Evolutionary conservation across 2,888 invertebrate species (phyloP), one percentile per base, ranked within the genome.

Genomic region (Ctenicera cuprea): DNA sequence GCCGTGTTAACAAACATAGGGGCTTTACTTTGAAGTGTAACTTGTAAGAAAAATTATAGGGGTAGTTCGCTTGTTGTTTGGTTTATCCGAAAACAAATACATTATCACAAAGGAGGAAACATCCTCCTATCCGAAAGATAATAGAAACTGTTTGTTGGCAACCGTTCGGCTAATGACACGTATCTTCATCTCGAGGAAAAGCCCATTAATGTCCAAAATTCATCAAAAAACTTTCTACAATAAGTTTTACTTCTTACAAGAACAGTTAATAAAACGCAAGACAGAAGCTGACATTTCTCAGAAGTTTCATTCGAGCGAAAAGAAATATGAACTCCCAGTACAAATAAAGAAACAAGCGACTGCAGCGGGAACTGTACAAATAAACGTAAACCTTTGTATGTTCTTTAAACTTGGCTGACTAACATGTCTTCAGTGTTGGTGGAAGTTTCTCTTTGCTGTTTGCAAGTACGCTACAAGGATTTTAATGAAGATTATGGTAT

Each of bases 301-400:
- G 54, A 74, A 66, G 71, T 54, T 74, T 65, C 67, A 52, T 57
- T 66, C 45, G 66, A 75, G 70, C 68, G 74, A 75, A 77, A 78
- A 80, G 79, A 80, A 80, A 80, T 78, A 80, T 79, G 80, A 80
- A 80, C 79, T 79, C 73, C 65, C 43, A 59, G 68, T 73, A 76
- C 79, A 80, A 80, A 79, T 78, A 80, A 78, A 80, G 77, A 77
- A 77, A 75, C 77, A 70, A 71, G 50, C 48, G 45, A 68, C 68
- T 78, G 65, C 73, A 75, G 74, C 65, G 70, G 66, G 76, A 67
- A 76, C 63, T 76, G 75, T 72, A 78, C 75, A 79, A 79, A 79
- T 78, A 78, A 79, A 78, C 78, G 65, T 61, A 72, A 50, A 57
- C 69, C 71, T 74, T 69, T 69, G 71, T 77, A 66, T 70, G 77